Conservation (phyloP, 2,888 invertebrate genomes). For the Camptogramma bilineatum region DNA sequence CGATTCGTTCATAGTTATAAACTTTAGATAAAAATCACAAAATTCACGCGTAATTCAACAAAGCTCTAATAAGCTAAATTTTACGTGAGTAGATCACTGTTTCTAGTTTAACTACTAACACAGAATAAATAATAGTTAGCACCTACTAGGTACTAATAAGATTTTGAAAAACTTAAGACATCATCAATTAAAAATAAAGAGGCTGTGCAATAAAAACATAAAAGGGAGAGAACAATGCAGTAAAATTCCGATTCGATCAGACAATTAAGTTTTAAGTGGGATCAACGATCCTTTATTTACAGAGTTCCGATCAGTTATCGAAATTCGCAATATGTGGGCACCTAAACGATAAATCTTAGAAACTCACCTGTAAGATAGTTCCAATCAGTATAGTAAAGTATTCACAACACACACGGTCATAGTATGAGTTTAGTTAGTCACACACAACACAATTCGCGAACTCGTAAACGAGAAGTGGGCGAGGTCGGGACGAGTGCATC, state of each 20-base stretch:
- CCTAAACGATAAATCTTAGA: constrained; percentile 24
- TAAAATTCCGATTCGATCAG: constrained; percentile 64
- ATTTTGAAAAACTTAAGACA: neutral
- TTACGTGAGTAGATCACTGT: too few species aligned
- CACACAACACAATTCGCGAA: constrained; percentile 57
- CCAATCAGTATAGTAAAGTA: constrained; percentile 34
- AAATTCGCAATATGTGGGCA: constrained; percentile 62
- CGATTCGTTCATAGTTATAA: constrained; percentile 2
- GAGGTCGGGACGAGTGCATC: constrained; percentile 33
- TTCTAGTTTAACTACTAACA: too few species aligned
- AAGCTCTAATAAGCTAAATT: neutral
- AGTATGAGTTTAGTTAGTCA: constrained; percentile 38
- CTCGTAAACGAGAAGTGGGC: constrained; percentile 33
- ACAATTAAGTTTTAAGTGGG: constrained; percentile 76
- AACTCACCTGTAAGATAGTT: constrained; percentile 48
- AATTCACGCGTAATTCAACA: neutral
- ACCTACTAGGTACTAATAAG: neutral
- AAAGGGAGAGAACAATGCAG: constrained; percentile 51
- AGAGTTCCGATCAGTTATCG: constrained; percentile 54
- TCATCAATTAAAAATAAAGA: constrained; percentile 11
- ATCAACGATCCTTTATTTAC: constrained; percentile 74
- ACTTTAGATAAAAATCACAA: constrained; percentile 5
- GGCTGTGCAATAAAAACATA: constrained; percentile 33
- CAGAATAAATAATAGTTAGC: too few species aligned
- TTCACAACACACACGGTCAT: constrained; percentile 33